Evolutionary conservation across 2,888 invertebrate genomes (phyloP).

Genomic region (Chloroclystis v-ata): DNA sequence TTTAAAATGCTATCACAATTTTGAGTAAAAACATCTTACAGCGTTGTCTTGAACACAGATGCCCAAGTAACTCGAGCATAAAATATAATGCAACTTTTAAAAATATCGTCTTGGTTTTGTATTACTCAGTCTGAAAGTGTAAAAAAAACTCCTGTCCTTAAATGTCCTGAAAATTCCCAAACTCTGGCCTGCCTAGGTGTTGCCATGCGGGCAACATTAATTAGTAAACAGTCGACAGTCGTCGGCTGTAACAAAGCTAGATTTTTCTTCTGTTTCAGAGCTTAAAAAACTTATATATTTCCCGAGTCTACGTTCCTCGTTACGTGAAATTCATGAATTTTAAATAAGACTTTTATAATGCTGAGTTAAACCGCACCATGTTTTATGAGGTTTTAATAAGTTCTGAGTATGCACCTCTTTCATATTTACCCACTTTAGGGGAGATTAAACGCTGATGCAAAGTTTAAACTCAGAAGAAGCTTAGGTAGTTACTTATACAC

Average conservation of each 20-base stretch:
- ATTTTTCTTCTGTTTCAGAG: slow-evolving; percentile 51
- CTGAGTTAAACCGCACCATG: slow-evolving; percentile 34
- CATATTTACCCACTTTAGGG: background rate
- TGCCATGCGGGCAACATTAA: slow-evolving; percentile 71
- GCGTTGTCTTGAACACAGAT: no score
- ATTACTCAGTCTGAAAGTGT: no score
- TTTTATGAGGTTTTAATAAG: slow-evolving; percentile 21
- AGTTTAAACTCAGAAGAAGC: no score
- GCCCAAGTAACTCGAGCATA: no score
- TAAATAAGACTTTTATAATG: slow-evolving; percentile 36
- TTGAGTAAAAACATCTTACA: no score
- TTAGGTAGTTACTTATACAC: no score
- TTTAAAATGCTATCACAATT: no score
- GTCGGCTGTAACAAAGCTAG: slow-evolving; percentile 59
- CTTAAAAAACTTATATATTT: slow-evolving; percentile 37
- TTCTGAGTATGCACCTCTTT: background rate
- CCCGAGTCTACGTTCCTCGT: slow-evolving; percentile 39
- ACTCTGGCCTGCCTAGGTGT: slow-evolving; percentile 39
- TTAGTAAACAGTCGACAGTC: slow-evolving; percentile 69
- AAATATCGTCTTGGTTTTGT: no score
- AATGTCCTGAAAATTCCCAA: slow-evolving; percentile 1
- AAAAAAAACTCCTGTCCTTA: background rate
- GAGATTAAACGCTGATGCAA: background rate
- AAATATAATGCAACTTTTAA: no score
- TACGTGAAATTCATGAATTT: slow-evolving; percentile 43